A percentile compares a stretch with the other conserved stretches of the same genome.
phyloP scores from a whole-genome alignment of 2,113 vertebrate species.

The Dipodomys ordii region DNA sequence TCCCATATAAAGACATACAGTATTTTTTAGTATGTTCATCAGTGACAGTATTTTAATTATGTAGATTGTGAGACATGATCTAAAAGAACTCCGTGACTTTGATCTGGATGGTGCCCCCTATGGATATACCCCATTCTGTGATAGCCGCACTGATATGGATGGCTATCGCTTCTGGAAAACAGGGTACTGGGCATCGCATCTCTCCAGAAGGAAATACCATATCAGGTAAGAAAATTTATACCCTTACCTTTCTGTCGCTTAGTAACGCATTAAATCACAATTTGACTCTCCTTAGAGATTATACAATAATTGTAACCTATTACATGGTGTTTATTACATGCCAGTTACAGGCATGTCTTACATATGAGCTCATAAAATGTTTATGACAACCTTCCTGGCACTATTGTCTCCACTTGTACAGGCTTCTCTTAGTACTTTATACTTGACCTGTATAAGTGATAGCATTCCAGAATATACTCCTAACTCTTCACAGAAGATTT shows the following conservation, averaged over 20 bases:
- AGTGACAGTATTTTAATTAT: slow-evolving; percentile 48
- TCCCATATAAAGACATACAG: not conserved
- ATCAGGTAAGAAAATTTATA: slow-evolving; percentile 90
- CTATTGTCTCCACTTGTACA: not conserved
- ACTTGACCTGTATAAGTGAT: not conserved
- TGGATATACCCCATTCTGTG: slow-evolving; percentile 97
- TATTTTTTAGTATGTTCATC: not conserved
- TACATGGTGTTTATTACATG: not conserved
- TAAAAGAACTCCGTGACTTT: slow-evolving; percentile 94
- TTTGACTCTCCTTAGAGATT: not conserved
- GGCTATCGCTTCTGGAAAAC: slow-evolving; percentile 99
- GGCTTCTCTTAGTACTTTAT: not conserved
- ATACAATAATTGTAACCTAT: not conserved
- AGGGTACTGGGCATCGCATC: slow-evolving; percentile 97
- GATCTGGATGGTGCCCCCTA: slow-evolving; percentile 95
- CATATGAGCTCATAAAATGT: not conserved
- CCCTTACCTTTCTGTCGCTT: not conserved
- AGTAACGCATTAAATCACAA: not conserved
- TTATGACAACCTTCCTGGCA: not conserved
- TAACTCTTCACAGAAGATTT: not conserved
- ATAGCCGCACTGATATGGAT: slow-evolving; percentile 97
- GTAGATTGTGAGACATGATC: slow-evolving; percentile 96
- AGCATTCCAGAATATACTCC: not conserved
- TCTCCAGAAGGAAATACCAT: slow-evolving; percentile 95
- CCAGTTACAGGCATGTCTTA: not conserved